Evolutionary conservation across 2,888 invertebrate species (phyloP).

Genomic region (Brachynemurus nebulosus): DNA sequence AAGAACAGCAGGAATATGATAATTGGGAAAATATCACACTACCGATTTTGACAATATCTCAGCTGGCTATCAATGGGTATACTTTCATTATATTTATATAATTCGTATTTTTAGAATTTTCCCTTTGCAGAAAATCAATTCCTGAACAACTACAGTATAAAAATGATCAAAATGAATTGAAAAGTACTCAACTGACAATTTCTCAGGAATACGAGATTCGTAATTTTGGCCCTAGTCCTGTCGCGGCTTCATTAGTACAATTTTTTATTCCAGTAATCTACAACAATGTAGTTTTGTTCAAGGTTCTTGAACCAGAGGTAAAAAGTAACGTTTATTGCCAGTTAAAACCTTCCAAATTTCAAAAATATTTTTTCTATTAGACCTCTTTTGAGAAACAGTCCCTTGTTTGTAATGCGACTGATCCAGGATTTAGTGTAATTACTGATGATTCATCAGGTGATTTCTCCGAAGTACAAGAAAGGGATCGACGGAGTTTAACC

Average conservation of each 20-base stretch:
- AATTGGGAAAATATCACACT: no score
- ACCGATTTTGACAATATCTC: no score
- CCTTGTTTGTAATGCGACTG: not conserved
- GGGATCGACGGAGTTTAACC: no score
- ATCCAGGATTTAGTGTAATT: not conserved
- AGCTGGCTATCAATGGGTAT: no score
- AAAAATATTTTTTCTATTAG: not conserved
- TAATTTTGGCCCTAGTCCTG: conserved; percentile 5
- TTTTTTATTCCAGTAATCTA: not conserved
- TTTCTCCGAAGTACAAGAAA: no score
- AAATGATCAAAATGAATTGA: not conserved
- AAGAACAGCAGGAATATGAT: no score
- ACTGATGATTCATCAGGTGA: no score
- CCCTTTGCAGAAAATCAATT: conserved; percentile 1
- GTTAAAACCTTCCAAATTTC: not conserved
- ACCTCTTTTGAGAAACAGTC: not conserved
- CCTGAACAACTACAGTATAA: conserved; percentile 1
- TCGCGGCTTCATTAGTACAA: not conserved
- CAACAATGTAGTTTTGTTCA: not conserved
- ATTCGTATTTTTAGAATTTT: no score
- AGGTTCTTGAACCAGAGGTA: not conserved
- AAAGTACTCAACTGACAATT: not conserved
- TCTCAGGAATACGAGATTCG: not conserved
- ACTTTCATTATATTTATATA: no score
- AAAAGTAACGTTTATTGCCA: not conserved